Percentiles rank a stretch among this genome's conserved stretches.
phyloP scores from a whole-genome alignment of 1,140 invertebrate genomes.

The Halesus radiatus region DNA sequence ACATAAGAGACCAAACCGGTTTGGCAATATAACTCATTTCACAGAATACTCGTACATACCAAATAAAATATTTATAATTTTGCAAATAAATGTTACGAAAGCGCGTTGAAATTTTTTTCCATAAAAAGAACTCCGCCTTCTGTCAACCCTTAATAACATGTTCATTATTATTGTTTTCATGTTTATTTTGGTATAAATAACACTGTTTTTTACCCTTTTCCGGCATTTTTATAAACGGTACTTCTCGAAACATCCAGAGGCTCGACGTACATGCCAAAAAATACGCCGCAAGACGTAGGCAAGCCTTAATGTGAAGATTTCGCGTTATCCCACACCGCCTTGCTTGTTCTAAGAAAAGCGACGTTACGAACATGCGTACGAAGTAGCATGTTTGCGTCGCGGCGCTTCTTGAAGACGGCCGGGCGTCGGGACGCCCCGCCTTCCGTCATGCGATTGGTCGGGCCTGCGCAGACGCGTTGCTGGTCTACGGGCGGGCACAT shows the following conservation, averaged over 20 bases:
- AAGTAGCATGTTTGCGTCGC: constrained; percentile 25
- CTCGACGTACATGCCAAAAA: constrained; percentile 5
- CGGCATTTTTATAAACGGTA: no score
- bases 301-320: constrained; percentile 34
- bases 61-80: no score
- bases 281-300: constrained; percentile 34
- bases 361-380: constrained; percentile 29
- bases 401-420: constrained; percentile 27
- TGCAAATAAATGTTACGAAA: no score
- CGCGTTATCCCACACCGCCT: background rate
- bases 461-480: constrained; percentile 3
- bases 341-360: constrained; percentile 35
- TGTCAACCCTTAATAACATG: no score
- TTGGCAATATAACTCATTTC: no score
- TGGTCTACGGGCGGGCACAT: constrained; percentile 27
- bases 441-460: constrained; percentile 7
- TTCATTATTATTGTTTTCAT: no score
- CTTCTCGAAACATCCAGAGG: background rate
- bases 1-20: no score
- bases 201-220: no score
- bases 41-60: no score
- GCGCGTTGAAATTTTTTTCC: no score
- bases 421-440: constrained; percentile 35
- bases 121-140: no score
- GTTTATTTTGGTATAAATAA: no score